A percentile compares a stretch with the other conserved stretches of the same genome.
These are phyloP conservation scores for Liposcelis brunnea DNA, from an alignment of 2,888 invertebrate species.

Conservation along the genomic window DNA sequence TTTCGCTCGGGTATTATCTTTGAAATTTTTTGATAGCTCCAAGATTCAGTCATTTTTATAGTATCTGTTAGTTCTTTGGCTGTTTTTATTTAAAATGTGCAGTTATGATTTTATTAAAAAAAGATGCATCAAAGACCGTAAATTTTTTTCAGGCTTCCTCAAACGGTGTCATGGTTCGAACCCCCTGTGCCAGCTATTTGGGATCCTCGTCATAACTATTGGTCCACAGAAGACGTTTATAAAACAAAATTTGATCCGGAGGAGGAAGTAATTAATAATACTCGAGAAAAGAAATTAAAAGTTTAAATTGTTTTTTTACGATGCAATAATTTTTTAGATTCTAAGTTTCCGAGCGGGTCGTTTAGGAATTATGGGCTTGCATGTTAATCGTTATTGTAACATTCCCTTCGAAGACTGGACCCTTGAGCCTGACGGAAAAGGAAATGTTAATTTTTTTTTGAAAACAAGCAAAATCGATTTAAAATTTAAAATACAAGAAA, in stretches of 20 bases:
- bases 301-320: too few species aligned
- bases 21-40: too few species aligned
- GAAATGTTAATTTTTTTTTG: background rate
- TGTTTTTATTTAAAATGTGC: too few species aligned
- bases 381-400: conserved; percentile 54
- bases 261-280: conserved; percentile 38
- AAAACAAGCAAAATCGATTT: too few species aligned
- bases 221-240: conserved; percentile 56
- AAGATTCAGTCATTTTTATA: too few species aligned
- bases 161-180: conserved; percentile 57
- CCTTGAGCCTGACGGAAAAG: conserved; percentile 42
- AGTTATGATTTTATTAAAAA: too few species aligned
- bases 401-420: conserved; percentile 80
- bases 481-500: too few species aligned
- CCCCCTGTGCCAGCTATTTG: conserved; percentile 57
- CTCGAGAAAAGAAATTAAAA: too few species aligned
- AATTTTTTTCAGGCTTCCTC: conserved; percentile 37
- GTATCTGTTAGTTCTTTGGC: too few species aligned
- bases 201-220: conserved; percentile 37
- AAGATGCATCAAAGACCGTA: too few species aligned
- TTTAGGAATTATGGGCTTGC: conserved; percentile 50
- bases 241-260: conserved; percentile 73
- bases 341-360: conserved; percentile 59
- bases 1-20: too few species aligned
- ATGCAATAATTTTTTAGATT: too few species aligned